Evolutionary conservation across 2,888 invertebrate species (phyloP), one percentile per base, ranked within the genome.

Genomic region (Macaria liturata): DNA sequence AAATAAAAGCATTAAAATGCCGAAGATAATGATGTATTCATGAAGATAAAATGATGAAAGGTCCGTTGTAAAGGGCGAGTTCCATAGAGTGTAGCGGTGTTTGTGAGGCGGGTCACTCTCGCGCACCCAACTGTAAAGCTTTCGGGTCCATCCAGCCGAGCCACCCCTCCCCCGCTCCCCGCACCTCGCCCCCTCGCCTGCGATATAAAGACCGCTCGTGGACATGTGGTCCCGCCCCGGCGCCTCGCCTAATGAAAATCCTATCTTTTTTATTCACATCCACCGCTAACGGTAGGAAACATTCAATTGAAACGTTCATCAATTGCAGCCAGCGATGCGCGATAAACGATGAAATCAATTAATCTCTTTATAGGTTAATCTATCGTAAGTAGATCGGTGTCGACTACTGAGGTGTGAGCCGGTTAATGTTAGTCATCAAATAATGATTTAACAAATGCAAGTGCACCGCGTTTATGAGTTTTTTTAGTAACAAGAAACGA

Each of bases 41-140:
- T 67, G 69, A 71, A 74, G 74, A 76, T 74, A 72, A 73, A 72
- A 69, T 69, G 67, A 71, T 68, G 69, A 75, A 76, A 72, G 64
- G 62, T 53, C 50, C 61, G 68, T 76, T 77, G 74, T 79, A 77
- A 82, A 81, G 69, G 71, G 74, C 62, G 58, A 81, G 76, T 78
- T 86, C 85, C 84, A 87, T 86, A 87, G 70, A 31, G 68, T 71
- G 78, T 75, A 80, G 74, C 84, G 79, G 77, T 87, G 91, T 90
- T 91, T 90, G 89, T 85, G 83, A 87, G 89, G 90, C 84, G 88
- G 91, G 90, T 87, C 88, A 90, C 91, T 91, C 91, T 83, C 79
- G 90, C 90, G 91, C 91, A 91, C 73, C 88, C 76, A 86, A 88
- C 90, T 90, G 91, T 88, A 86, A 91, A 91, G 83, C 88, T 91